Evolutionary conservation across 2,888 invertebrate species (phyloP).

Genomic region (Mimas tiliae): DNA sequence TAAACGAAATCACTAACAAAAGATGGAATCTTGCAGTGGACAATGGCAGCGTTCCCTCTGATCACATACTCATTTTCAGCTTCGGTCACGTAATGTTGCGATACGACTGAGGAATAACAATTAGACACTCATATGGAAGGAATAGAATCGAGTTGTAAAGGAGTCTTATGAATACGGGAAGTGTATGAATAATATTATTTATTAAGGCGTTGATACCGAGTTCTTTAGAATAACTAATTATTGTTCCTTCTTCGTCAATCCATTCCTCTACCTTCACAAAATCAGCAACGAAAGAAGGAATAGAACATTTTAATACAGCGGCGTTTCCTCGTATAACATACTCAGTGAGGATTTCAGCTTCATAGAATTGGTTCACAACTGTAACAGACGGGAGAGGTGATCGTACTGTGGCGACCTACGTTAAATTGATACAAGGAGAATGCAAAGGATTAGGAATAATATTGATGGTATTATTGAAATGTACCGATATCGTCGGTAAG

Average conservation of each 20-base stretch:
- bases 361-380: conserved; percentile 94
- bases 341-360: conserved; percentile 94
- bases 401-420: conserved; percentile 30
- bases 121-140: conserved; percentile 59
- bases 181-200: conserved; percentile 52
- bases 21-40: conserved; percentile 97
- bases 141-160: conserved; percentile 56
- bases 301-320: conserved; percentile 94
- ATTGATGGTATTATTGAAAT: conserved; percentile 37
- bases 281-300: conserved; percentile 95
- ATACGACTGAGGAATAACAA: conserved; percentile 89
- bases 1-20: conserved; percentile 96
- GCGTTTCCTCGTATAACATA: conserved; percentile 96
- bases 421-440: conserved; percentile 31
- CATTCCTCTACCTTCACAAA: conserved; percentile 95
- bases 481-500: conserved; percentile 90
- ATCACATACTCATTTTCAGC: conserved; percentile 98
- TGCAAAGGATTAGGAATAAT: conserved; percentile 33
- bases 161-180: conserved; percentile 58
- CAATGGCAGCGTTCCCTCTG: conserved; percentile 94
- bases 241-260: conserved; percentile 88
- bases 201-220: conserved; percentile 86
- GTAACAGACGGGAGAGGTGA: conserved; percentile 45
- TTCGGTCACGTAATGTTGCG: conserved; percentile 95
- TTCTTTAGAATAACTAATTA: conserved; percentile 87